Percentiles rank a stretch among this genome's conserved stretches.
Evolutionary conservation across 2,797 vertebrate genomes (phyloP).

Genomic region (Ctenopoma kingsleyae): DNA sequence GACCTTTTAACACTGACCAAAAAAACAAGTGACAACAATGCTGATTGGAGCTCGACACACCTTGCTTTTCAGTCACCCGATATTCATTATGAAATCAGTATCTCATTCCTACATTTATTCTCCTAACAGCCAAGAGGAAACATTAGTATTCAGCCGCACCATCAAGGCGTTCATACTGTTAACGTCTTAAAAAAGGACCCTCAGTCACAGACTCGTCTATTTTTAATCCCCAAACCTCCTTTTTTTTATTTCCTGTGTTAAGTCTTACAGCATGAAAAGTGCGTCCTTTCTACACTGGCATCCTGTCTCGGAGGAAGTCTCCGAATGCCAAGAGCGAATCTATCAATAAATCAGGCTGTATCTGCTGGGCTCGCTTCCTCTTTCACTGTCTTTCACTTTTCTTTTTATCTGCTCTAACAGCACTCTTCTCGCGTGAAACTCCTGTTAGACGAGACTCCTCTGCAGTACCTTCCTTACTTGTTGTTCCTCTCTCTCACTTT

Average conservation of each 20-base stretch:
- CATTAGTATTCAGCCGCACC: slow-evolving; percentile 9
- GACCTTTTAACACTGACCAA: not conserved
- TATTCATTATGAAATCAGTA: not conserved
- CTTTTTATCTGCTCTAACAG: slow-evolving; percentile 7
- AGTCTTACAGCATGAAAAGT: slow-evolving; percentile 41
- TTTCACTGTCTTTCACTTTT: slow-evolving; percentile 59
- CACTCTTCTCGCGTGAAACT: slow-evolving; percentile 26
- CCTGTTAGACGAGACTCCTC: slow-evolving; percentile 4
- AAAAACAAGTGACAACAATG: not conserved
- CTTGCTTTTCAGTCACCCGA: not conserved
- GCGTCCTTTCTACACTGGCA: slow-evolving; percentile 42
- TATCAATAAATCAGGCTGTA: slow-evolving; percentile 72
- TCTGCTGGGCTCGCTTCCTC: slow-evolving; percentile 59
- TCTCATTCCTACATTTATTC: not conserved
- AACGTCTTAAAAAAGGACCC: not conserved
- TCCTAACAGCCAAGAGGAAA: not conserved
- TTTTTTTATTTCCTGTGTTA: slow-evolving; percentile 28
- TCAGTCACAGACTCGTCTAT: slow-evolving; percentile 8
- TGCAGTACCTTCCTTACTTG: not conserved
- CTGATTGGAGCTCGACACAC: not conserved
- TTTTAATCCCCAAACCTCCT: slow-evolving; percentile 31
- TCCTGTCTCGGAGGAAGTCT: slow-evolving; percentile 63
- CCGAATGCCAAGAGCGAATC: slow-evolving; percentile 45
- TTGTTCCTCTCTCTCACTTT: slow-evolving; percentile 12
- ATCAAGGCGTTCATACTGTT: not conserved